Percentiles rank a stretch among this genome's conserved stretches.
phyloP scores from a whole-genome alignment of 1,140 invertebrate genomes.

The Harlomillsia oculata region DNA sequence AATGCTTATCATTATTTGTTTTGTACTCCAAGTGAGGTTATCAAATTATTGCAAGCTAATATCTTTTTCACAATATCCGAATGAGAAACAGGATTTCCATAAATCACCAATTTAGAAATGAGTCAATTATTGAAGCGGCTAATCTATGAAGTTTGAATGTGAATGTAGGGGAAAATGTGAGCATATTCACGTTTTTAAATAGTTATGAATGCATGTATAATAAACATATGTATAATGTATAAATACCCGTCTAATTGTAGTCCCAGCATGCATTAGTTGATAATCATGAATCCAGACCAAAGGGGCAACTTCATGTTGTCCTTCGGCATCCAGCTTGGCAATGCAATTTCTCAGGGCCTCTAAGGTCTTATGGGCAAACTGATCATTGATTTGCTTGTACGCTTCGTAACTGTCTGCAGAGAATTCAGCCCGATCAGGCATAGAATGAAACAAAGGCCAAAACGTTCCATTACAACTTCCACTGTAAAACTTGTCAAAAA shows the following conservation, averaged over 20 bases:
- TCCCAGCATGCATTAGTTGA: constrained; percentile 43
- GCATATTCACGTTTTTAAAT: too few species aligned
- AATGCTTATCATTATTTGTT: too few species aligned
- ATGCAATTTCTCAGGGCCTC: constrained; percentile 37
- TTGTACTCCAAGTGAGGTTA: too few species aligned
- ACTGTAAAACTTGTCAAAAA: constrained; percentile 43
- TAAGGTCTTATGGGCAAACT: constrained; percentile 39
- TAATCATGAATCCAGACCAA: constrained; percentile 47
- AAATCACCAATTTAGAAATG: too few species aligned
- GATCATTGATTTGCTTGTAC: constrained; percentile 40
- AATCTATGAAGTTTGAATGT: too few species aligned
- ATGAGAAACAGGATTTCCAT: too few species aligned
- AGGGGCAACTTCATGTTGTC: constrained; percentile 37
- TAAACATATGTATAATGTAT: not conserved
- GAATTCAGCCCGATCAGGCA: constrained; percentile 40
- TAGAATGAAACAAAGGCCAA: constrained; percentile 44
- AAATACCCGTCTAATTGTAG: constrained; percentile 38
- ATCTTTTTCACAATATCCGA: too few species aligned
- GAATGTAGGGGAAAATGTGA: too few species aligned
- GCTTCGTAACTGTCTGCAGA: constrained; percentile 40
- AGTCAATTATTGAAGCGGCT: too few species aligned
- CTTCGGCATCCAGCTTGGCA: constrained; percentile 35
- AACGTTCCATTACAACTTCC: constrained; percentile 79
- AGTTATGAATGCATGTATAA: too few species aligned
- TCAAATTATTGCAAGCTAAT: too few species aligned